A percentile compares a stretch with the other conserved stretches of the same genome.
phyloP scores from a whole-genome alignment of 2,797 vertebrate genomes.

The Aeoliscus strigatus region DNA sequence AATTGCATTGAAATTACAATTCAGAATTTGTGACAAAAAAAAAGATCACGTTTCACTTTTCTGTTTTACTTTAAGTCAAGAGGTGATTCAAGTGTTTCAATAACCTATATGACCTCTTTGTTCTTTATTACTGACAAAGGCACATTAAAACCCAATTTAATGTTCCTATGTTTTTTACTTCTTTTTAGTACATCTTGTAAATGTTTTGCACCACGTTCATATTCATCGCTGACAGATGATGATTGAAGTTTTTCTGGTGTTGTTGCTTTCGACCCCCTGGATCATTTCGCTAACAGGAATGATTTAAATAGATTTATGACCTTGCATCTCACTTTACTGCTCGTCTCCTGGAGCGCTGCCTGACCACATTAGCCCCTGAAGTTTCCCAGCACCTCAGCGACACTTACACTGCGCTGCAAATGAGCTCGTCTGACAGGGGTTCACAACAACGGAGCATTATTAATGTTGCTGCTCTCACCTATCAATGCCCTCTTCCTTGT shows the following conservation, averaged over 20 bases:
- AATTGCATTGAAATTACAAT: too few relatives aligned
- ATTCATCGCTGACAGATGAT: too few relatives aligned
- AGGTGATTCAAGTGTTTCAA: too few relatives aligned
- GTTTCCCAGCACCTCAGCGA: slow-evolving; percentile 7
- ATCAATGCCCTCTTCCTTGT: slow-evolving; percentile 88
- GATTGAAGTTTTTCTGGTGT: slow-evolving; percentile 10
- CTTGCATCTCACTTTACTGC: slow-evolving; percentile 14
- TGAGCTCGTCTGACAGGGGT: slow-evolving; percentile 5
- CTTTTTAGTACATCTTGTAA: too few relatives aligned
- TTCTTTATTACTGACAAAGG: too few relatives aligned
- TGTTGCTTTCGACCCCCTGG: slow-evolving; percentile 35
- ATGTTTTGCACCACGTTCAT: too few relatives aligned
- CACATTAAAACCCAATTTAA: too few relatives aligned
- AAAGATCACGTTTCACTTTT: too few relatives aligned
- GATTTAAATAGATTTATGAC: slow-evolving; percentile 28
- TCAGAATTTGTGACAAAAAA: too few relatives aligned
- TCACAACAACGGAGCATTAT: slow-evolving; percentile 9
- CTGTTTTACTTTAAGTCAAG: too few relatives aligned
- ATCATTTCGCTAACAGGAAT: slow-evolving; percentile 25
- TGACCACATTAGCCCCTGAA: slow-evolving; percentile 2
- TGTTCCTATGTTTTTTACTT: too few relatives aligned
- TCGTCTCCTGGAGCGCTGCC: slow-evolving; percentile 1
- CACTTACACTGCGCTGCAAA: slow-evolving; percentile 19
- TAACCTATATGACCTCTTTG: not conserved
- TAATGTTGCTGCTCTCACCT: slow-evolving; percentile 71